Evolutionary conservation across 2,888 invertebrate genomes (phyloP).

Genomic region (Subacronicta megacephala): DNA sequence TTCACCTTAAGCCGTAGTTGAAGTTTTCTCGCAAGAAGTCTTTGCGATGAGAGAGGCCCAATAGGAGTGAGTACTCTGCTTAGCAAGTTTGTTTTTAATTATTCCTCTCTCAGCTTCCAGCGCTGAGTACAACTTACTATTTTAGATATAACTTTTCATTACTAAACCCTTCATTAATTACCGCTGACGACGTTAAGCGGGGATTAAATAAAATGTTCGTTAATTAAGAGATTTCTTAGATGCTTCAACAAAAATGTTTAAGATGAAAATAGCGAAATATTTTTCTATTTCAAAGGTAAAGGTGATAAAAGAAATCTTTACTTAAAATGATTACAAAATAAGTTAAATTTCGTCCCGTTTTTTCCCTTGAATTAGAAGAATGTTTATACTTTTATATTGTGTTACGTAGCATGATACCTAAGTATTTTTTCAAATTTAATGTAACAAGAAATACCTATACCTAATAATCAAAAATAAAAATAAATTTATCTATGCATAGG

Average conservation of each 20-base stretch:
- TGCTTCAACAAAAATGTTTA: conserved; percentile 11
- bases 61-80: neutral
- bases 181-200: conserved; percentile 17
- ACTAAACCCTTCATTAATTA: conserved; percentile 31
- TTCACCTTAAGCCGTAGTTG: too few species aligned
- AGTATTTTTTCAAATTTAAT: too few species aligned
- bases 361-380: too few species aligned
- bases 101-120: neutral
- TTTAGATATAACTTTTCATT: conserved; percentile 11
- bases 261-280: conserved; percentile 14
- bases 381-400: too few species aligned
- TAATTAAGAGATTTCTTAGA: conserved; percentile 11
- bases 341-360: too few species aligned
- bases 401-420: too few species aligned
- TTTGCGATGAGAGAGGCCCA: too few species aligned
- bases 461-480: too few species aligned
- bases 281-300: conserved; percentile 13
- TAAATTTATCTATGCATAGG: too few species aligned
- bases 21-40: too few species aligned
- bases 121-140: neutral
- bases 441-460: too few species aligned
- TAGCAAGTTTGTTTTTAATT: conserved; percentile 2
- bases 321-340: too few species aligned
- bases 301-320: neutral
- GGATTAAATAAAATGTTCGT: conserved; percentile 42